Base-by-base conservation (phyloP, 2,113 vertebrate genomes). In the Dipodomys spectabilis region DNA sequence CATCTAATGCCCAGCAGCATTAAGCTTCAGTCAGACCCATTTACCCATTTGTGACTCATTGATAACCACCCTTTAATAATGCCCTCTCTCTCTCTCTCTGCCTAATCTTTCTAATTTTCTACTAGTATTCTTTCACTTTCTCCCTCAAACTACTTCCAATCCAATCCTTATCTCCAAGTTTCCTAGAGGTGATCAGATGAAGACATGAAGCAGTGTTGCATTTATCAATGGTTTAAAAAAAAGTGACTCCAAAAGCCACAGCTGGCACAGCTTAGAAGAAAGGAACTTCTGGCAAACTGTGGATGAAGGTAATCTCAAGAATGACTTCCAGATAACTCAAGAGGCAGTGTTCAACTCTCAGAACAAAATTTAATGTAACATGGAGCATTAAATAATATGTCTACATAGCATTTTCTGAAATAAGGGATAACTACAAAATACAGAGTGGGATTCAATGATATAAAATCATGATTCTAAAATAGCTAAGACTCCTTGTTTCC, bases 401-500 rank as follows among this genome's bases (percentile, higher is more conserved):
- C 39, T 72, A 92, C 28, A 69, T 19, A 94, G 20, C 27, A 92
- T 94, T 91, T 96, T 96, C 83, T 96, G 73, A 30, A 91, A 57
- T 60, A 86, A 87, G 23, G 28, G 95, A 88, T 30, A 68, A 65
- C 81, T 79, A 82, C 0, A 27, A 90, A 73, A 60, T 67, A 28
- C 22, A 73, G 25, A 93, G 65, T 53, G 22, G 89, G 94, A 95
- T 82, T 90, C 39, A 67, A 74, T 45, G 44, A 84, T 65, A 78
- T 23, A 83, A 64, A 90, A 74, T 74, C 16, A 80, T 32, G n/a
- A 95, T 53, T 94, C 62, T 62, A 79, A 95, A 91, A 93, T 87
- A 32, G 35, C 64, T 93, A 65, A 69, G 67, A 95, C 87, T 81
- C 72, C 71, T 18, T 78, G 15, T 85, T 49, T 95, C 39, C 23